phyloP scores from a whole-genome alignment of 2,797 vertebrate species.

The Microchirus variegatus region DNA sequence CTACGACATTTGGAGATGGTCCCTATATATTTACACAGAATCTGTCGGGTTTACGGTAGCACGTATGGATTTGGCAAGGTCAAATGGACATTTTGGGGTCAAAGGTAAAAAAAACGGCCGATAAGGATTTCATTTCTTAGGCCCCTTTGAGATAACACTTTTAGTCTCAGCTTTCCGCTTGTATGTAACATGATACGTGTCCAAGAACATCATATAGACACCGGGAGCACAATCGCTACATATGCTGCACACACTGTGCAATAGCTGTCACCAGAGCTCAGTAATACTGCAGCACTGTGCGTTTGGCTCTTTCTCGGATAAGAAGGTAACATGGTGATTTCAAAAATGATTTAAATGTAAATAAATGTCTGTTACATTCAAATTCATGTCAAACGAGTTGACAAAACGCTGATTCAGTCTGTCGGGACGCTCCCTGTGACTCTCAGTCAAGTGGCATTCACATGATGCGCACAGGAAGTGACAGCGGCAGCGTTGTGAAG shows the following conservation, averaged over 20 bases:
- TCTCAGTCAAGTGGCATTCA: too few relatives aligned
- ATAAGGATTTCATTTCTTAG: slow-evolving; percentile 31
- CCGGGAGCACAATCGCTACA: neutral
- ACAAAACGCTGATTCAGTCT: too few relatives aligned
- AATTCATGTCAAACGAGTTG: too few relatives aligned
- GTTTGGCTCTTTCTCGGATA: neutral
- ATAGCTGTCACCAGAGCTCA: neutral
- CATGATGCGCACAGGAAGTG: too few relatives aligned
- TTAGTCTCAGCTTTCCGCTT: slow-evolving; percentile 30
- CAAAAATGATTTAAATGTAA: neutral
- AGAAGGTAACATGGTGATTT: neutral
- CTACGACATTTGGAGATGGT: neutral
- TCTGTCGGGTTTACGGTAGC: slow-evolving; percentile 1
- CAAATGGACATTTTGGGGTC: slow-evolving; percentile 33
- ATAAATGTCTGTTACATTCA: too few relatives aligned
- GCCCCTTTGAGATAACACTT: slow-evolving; percentile 13
- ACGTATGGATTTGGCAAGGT: slow-evolving; percentile 32
- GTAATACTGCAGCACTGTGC: neutral
- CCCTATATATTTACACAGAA: neutral
- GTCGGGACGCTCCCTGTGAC: too few relatives aligned
- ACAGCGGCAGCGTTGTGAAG: too few relatives aligned
- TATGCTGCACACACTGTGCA: neutral
- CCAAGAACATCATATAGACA: slow-evolving; percentile 8
- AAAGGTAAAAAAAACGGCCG: slow-evolving; percentile 40
- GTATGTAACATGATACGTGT: slow-evolving; percentile 15